These are phyloP conservation scores for Cryptomyrus ogoouensis DNA, from an alignment of 2,113 vertebrate genomes.

Conservation along the genomic window DNA sequence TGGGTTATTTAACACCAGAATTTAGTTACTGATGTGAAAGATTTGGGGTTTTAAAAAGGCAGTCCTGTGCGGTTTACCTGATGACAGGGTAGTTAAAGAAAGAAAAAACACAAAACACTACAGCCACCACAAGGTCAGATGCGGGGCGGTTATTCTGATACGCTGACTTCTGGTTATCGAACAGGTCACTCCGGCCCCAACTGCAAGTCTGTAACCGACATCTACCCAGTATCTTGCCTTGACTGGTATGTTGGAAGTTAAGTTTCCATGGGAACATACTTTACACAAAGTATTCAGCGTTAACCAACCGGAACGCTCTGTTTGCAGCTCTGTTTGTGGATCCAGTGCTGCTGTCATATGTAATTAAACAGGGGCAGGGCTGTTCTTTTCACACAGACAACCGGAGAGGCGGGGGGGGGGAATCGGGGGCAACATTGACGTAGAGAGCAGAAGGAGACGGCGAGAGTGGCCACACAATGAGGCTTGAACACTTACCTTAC, in stretches of 20 bases:
- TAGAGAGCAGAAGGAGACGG: not conserved
- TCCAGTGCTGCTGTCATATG: constrained; percentile 56
- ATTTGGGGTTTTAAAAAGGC: not conserved
- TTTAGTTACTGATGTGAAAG: not conserved
- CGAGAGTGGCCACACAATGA: not conserved
- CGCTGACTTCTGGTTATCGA: not conserved
- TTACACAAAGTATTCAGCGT: not conserved
- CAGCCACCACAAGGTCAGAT: not conserved
- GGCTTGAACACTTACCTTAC: not conserved
- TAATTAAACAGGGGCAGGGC: constrained; percentile 53
- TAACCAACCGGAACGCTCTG: constrained; percentile 41
- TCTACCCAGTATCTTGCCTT: not conserved
- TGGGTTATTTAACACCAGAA: not conserved
- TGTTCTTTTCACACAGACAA: constrained; percentile 34
- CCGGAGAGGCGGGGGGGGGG: constrained; percentile 32
- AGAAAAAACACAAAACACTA: not conserved
- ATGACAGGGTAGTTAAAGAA: not conserved
- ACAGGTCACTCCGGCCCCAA: not conserved
- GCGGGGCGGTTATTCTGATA: not conserved
- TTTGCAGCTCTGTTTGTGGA: constrained; percentile 31
- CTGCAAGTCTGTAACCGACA: not conserved
- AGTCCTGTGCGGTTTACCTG: not conserved
- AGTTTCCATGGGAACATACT: not conserved
- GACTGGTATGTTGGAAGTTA: not conserved
- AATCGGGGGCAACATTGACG: not conserved